phyloP scores from a whole-genome alignment of 2,888 invertebrate species.

The Sinhomidia bicolor region DNA sequence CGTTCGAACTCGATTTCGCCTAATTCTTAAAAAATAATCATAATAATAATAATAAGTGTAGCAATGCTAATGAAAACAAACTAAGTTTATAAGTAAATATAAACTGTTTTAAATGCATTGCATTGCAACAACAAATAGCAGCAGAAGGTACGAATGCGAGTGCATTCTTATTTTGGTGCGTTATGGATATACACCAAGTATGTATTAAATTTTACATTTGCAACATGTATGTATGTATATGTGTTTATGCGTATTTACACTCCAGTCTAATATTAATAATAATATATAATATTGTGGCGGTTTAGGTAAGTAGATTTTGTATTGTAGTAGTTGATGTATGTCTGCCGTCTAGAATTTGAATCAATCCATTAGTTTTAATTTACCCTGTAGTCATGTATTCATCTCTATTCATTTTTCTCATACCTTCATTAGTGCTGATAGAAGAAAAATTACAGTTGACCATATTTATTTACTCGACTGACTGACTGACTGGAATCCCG shows the following conservation, averaged over 20 bases:
- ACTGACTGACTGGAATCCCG: conserved; percentile 12
- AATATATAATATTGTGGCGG: background rate
- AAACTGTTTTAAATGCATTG: background rate
- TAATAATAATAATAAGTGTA: too few species aligned
- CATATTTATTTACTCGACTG: conserved; percentile 43
- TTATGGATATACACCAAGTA: conserved; percentile 37
- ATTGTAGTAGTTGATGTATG: too few species aligned
- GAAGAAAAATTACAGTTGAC: conserved; percentile 35
- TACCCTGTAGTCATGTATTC: conserved; percentile 64
- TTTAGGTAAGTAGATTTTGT: conserved; percentile 9
- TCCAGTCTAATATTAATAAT: conserved; percentile 10
- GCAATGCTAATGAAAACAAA: conserved; percentile 23
- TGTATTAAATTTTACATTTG: too few species aligned
- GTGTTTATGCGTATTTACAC: conserved; percentile 33
- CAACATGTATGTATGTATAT: background rate
- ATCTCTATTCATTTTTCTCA: conserved; percentile 59
- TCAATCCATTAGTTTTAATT: conserved; percentile 73
- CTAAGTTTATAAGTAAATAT: background rate
- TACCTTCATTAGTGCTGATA: conserved; percentile 68
- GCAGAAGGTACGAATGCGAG: background rate
- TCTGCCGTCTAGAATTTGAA: conserved; percentile 64
- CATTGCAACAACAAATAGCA: background rate
- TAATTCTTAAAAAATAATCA: conserved; percentile 7
- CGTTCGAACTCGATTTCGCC: background rate
- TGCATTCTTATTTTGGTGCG: conserved; percentile 7